Conservation (phyloP, 2,888 invertebrate species). For the Osmoderma eremita region DNA sequence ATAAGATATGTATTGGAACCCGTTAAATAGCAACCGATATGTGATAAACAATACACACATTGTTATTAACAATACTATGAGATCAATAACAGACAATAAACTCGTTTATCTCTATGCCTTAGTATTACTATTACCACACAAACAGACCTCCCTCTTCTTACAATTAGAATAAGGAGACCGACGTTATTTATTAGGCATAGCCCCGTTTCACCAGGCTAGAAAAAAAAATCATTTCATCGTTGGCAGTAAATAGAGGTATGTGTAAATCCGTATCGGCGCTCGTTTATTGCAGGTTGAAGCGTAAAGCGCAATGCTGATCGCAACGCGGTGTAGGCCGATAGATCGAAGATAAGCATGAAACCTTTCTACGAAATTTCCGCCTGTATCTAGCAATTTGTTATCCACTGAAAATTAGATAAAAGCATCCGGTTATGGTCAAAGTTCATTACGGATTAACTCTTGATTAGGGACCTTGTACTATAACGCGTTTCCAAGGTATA, state of each 20-base stretch:
- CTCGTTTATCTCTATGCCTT: background rate
- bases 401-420: slow-evolving; percentile 24
- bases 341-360: slow-evolving; percentile 32
- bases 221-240: slow-evolving; percentile 37
- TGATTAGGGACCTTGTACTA: slow-evolving; percentile 14
- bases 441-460: slow-evolving; percentile 31
- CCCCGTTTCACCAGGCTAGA: slow-evolving; percentile 42
- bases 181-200: slow-evolving; percentile 39
- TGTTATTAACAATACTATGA: slow-evolving; percentile 37
- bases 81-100: slow-evolving; percentile 30
- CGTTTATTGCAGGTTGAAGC: slow-evolving; percentile 35
- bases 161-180: slow-evolving; percentile 26
- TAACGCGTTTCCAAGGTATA: slow-evolving; percentile 1
- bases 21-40: slow-evolving; percentile 16
- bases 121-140: slow-evolving; percentile 23
- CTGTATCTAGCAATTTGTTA: slow-evolving; percentile 22
- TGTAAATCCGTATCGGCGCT: slow-evolving; percentile 31
- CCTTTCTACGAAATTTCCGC: slow-evolving; percentile 32
- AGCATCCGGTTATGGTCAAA: slow-evolving; percentile 15
- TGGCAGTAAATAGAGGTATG: slow-evolving; percentile 36
- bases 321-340: slow-evolving; percentile 21
- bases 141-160: slow-evolving; percentile 25
- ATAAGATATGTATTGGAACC: slow-evolving; percentile 12
- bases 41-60: slow-evolving; percentile 33
- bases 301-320: slow-evolving; percentile 13